These are phyloP conservation scores for Acanthornis magna DNA, from an alignment of 2,797 vertebrate species.

Conservation along the genomic window DNA sequence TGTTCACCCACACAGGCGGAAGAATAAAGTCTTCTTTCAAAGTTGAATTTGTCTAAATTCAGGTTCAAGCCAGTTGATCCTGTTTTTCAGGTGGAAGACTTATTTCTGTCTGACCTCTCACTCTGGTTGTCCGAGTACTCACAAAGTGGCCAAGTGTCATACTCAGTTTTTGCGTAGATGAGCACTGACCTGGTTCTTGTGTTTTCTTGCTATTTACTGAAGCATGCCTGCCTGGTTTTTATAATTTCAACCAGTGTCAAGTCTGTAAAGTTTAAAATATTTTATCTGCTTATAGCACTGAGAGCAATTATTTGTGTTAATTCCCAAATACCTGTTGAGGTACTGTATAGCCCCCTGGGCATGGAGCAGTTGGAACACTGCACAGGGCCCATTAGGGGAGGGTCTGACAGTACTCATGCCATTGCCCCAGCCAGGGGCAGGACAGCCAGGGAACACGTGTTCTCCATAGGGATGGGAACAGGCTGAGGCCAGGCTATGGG, in stretches of 20 bases:
- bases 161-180: not conserved
- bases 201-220: not conserved
- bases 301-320: not conserved
- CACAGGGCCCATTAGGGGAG: fast-evolving
- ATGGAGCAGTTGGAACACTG: fast-evolving
- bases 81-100: not conserved
- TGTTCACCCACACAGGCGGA: not conserved
- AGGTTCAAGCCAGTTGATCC: not conserved
- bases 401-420: not conserved
- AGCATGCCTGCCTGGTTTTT: not conserved
- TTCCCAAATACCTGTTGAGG: not conserved
- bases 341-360: not conserved
- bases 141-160: not conserved
- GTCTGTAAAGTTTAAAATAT: not conserved
- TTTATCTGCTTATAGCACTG: not conserved
- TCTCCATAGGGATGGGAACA: no score
- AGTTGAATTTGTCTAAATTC: not conserved
- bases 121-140: not conserved
- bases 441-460: fast-evolving
- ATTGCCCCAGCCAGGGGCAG: not conserved
- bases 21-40: not conserved
- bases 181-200: not conserved
- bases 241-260: not conserved
- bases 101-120: not conserved
- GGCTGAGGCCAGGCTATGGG: fast-evolving